Evolutionary conservation across 2,113 vertebrate genomes (phyloP), one percentile per base, ranked within the genome.

Genomic region (Corythoichthys intestinalis): DNA sequence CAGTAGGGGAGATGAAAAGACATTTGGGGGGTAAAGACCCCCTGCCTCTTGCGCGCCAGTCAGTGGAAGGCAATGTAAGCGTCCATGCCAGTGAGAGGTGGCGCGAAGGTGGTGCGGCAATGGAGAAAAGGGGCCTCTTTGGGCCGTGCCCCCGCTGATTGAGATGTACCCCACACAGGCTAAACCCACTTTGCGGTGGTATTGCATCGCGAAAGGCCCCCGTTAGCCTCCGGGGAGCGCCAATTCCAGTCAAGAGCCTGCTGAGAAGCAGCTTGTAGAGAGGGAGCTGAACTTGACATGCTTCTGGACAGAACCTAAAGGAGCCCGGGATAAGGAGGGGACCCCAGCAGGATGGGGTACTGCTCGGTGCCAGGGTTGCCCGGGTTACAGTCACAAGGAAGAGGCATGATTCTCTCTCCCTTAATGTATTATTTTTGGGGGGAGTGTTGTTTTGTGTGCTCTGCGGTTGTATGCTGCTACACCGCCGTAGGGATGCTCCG

Each of bases 121-220:
- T 78, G 72, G 76, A 71, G 75, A 71, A 81, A 74, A 49, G 73
- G 79, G 79, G 87, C 82, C 81, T 74, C 70, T 13, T 71, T 85
- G 87, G 87, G 78, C 71, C 35, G 77, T 79, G 75, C 90, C 89
- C 94, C 93, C 57, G 91, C 90, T 93, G 95, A 99, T 96, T 96
- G 94, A 96, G 94, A 94, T 91, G 92, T 96, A 92, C 93, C 92
- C 91, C 85, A 85, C 91, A 85, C 89, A 85, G 83, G 79, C 80
- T 66, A 87, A 84, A 83, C 88, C 83, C 17, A 59, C 82, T 65
- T 78, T 13, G 64, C 81, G 75, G 74, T 87, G 84, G 67, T 86
- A 79, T 63, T 0, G 28, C 76, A 59, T 52, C 0, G 17, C 84
- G 2, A 69, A 83, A 76, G 78, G 79, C 83, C 87, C 86, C 82